Evolutionary conservation across 2,888 invertebrate species (phyloP).

Genomic region (Drosophila trichaetosa): DNA sequence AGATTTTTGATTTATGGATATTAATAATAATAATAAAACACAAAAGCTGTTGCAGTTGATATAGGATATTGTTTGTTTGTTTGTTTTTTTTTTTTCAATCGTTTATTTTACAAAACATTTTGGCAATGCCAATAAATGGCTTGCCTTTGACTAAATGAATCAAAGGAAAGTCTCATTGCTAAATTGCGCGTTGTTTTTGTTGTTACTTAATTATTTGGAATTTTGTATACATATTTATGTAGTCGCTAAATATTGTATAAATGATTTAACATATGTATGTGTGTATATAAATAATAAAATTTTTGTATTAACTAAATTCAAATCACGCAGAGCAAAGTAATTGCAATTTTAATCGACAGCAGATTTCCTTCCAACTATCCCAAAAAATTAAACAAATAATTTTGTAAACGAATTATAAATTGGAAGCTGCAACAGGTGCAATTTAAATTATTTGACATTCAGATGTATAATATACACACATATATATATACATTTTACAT

Average conservation of each 20-base stretch:
- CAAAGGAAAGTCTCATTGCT: constrained; percentile 73
- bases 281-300: constrained; percentile 68
- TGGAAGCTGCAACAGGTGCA: constrained; percentile 48
- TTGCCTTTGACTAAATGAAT: constrained; percentile 55
- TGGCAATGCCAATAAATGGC: constrained; percentile 48
- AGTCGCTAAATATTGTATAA: constrained; percentile 47
- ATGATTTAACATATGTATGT: constrained; percentile 36
- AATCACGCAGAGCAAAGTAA: constrained; percentile 57
- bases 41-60: constrained; percentile 1
- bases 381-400: constrained; percentile 12
- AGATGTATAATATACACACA: constrained; percentile 42
- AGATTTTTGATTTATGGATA: background rate
- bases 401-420: constrained; percentile 18
- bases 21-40: background rate
- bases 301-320: constrained; percentile 57
- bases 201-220: constrained; percentile 59
- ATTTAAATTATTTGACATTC: constrained; percentile 49
- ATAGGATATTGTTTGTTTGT: constrained; percentile 19
- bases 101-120: constrained; percentile 70
- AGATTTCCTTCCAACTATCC: background rate
- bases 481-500: constrained; percentile 5
- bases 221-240: constrained; percentile 47
- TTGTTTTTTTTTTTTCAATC: constrained; percentile 41
- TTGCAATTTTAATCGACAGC: constrained; percentile 29
- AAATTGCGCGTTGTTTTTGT: constrained; percentile 69